These are phyloP conservation scores for Phyllostomus discolor DNA, from an alignment of 2,113 vertebrate species.

Conservation along the genomic window DNA sequence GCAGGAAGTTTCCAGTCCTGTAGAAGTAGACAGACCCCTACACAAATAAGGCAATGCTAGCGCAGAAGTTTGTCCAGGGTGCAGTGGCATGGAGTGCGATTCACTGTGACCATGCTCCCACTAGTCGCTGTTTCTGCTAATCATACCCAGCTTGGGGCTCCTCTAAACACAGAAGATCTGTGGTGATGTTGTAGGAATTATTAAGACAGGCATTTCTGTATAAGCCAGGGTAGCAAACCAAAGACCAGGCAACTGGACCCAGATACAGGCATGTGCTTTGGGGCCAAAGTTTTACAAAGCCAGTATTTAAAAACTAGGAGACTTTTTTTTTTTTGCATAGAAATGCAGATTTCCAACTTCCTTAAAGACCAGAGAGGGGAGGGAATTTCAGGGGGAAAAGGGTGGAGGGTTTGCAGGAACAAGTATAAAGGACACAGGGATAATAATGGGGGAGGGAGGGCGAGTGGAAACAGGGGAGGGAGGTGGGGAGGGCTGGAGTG, in stretches of 20 bases:
- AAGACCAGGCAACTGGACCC: not conserved
- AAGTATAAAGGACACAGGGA: too few species aligned
- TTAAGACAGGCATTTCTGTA: not conserved
- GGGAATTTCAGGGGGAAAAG: too few species aligned
- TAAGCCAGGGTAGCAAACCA: not conserved
- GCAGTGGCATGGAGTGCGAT: not conserved
- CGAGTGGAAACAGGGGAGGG: too few species aligned
- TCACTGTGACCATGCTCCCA: not conserved
- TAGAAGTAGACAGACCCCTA: not conserved
- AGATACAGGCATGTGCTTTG: not conserved
- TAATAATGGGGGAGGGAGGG: too few species aligned
- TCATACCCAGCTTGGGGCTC: not conserved
- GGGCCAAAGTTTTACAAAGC: not conserved
- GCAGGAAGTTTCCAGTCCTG: constrained; percentile 16
- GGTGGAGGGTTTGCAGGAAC: too few species aligned
- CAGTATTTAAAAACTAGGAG: not conserved
- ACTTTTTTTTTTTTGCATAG: not conserved
- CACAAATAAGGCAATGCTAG: not conserved
- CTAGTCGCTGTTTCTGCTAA: not conserved
- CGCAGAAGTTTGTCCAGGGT: not conserved
- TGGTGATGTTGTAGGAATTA: not conserved
- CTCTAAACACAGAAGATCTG: not conserved
- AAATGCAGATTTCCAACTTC: not conserved
- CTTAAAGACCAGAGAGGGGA: not conserved
- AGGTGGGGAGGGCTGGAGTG: too few species aligned